Evolutionary conservation across 1,140 invertebrate species (phyloP).

Genomic region (Marisa cornuarietis): DNA sequence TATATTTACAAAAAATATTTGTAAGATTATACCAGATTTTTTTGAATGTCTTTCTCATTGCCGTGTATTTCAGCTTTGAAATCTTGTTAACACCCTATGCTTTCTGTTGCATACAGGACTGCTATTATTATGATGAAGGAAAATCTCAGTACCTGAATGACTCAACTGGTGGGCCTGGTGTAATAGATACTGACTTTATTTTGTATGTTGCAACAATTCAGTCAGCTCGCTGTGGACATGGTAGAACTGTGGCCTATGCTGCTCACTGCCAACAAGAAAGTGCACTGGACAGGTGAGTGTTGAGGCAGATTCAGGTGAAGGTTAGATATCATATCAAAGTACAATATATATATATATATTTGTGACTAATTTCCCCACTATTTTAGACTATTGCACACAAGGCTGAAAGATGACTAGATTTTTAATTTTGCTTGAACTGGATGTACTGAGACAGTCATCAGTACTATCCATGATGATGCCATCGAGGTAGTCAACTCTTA

Average conservation of each 20-base stretch:
- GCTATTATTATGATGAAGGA: constrained; percentile 41
- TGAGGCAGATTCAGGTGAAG: not conserved
- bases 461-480: no score
- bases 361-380: not conserved
- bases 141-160: constrained; percentile 19
- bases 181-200: constrained; percentile 91
- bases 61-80: not conserved
- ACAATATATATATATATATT: no score
- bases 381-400: not conserved
- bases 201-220: constrained; percentile 96
- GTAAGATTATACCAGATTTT: no score
- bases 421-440: not conserved
- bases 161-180: constrained; percentile 73
- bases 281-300: constrained; percentile 81
- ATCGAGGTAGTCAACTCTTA: no score
- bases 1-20: not conserved
- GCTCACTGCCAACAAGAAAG: constrained; percentile 98
- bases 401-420: not conserved
- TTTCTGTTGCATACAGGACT: constrained; percentile 38
- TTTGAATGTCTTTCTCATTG: not conserved
- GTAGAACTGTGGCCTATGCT: constrained; percentile 91
- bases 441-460: no score
- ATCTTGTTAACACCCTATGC: not conserved
- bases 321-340: no score
- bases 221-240: constrained; percentile 87